Evolutionary conservation across 1,140 invertebrate genomes (phyloP).

Genomic region (Pseudomyrmex concolor): DNA sequence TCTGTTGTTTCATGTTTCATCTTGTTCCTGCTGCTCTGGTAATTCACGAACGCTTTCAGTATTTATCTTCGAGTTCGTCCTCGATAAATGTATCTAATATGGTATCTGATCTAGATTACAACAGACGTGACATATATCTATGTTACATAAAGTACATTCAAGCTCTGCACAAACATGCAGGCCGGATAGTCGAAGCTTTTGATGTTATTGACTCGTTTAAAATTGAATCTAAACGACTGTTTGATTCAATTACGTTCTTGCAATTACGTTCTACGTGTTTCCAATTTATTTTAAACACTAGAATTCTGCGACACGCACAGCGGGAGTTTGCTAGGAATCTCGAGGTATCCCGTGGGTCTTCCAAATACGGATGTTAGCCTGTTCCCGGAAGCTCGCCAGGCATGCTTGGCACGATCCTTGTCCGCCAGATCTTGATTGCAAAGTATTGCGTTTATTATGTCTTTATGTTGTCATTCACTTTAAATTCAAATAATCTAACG

Average conservation of each 20-base stretch:
- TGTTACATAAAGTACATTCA: slow-evolving; percentile 11
- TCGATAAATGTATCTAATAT: slow-evolving; percentile 59
- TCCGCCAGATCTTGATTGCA: slow-evolving; percentile 40
- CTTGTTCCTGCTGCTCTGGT: slow-evolving; percentile 63
- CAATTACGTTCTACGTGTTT: slow-evolving; percentile 20
- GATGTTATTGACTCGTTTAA: slow-evolving; percentile 82
- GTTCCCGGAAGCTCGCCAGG: slow-evolving; percentile 79
- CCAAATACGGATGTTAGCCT: slow-evolving; percentile 76
- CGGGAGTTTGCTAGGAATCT: slow-evolving; percentile 60
- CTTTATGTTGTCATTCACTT: not conserved
- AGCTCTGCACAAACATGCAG: slow-evolving; percentile 73
- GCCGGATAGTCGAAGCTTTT: slow-evolving; percentile 82
- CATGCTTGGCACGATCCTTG: slow-evolving; percentile 80
- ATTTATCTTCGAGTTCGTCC: slow-evolving; percentile 69
- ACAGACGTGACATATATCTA: slow-evolving; percentile 10
- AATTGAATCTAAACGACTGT: slow-evolving; percentile 69
- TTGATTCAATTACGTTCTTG: slow-evolving; percentile 33
- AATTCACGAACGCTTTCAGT: slow-evolving; percentile 73
- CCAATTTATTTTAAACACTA: slow-evolving; percentile 9
- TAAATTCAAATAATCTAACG: not conserved
- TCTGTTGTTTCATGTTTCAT: slow-evolving; percentile 1
- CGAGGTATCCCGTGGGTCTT: slow-evolving; percentile 52
- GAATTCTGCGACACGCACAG: slow-evolving; percentile 43
- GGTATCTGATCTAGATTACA: slow-evolving; percentile 39
- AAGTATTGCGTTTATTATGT: slow-evolving; percentile 16